phyloP scores from a whole-genome alignment of 2,113 vertebrate species.

The Suncus etruscus region DNA sequence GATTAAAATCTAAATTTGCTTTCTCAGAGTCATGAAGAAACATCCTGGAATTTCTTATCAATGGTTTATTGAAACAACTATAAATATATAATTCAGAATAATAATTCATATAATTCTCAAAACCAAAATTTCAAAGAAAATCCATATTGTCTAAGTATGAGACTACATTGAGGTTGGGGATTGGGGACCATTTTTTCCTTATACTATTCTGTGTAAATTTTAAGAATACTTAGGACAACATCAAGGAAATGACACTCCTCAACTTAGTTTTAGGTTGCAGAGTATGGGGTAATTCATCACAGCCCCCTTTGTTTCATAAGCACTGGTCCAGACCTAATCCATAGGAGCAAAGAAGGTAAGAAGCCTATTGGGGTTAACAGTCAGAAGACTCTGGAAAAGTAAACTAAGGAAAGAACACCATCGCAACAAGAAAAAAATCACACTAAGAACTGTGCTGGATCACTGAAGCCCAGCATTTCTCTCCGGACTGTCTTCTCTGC shows the following conservation, averaged over 20 bases:
- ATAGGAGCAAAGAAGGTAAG: not conserved
- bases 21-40: constrained; percentile 18
- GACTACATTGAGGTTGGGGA: not conserved
- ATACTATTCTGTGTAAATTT: not conserved
- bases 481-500: too few species aligned
- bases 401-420: too few species aligned
- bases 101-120: constrained; percentile 21
- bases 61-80: not conserved
- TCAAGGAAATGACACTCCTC: not conserved
- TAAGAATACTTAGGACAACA: not conserved
- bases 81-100: not conserved
- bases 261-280: not conserved
- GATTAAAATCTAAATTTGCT: constrained; percentile 15
- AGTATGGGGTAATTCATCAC: not conserved
- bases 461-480: too few species aligned
- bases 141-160: not conserved
- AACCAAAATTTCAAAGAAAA: constrained; percentile 13
- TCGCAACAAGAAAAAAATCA: too few species aligned
- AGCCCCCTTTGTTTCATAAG: not conserved
- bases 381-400: not conserved
- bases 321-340: not conserved
- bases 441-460: too few species aligned
- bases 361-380: not conserved
- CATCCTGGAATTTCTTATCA: not conserved
- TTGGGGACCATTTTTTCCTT: not conserved